These are phyloP conservation scores for Drosophila falleni DNA, from an alignment of 2,888 invertebrate genomes.

Conservation along the genomic window DNA sequence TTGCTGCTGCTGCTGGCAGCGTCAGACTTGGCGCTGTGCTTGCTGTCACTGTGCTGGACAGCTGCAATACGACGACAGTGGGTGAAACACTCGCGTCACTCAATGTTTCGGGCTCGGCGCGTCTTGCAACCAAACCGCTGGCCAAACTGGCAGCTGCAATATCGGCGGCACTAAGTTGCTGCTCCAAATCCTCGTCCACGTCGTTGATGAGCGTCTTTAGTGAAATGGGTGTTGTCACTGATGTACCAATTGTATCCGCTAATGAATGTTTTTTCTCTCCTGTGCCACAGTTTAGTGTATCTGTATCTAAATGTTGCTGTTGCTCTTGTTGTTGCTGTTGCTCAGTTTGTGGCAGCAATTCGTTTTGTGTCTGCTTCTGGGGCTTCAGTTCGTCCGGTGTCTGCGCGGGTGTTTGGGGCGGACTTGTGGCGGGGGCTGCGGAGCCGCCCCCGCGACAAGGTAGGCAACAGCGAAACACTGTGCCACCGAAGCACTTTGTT, in stretches of 20 bases:
- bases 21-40: slow-evolving; percentile 59
- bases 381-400: slow-evolving; percentile 79
- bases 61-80: slow-evolving; percentile 75
- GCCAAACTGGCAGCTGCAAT: slow-evolving; percentile 81
- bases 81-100: slow-evolving; percentile 83
- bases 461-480: slow-evolving; percentile 93
- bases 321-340: slow-evolving; percentile 38
- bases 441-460: slow-evolving; percentile 93
- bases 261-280: slow-evolving; percentile 78
- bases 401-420: slow-evolving; percentile 85
- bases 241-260: slow-evolving; percentile 82
- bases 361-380: slow-evolving; percentile 26
- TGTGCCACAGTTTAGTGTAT: slow-evolving; percentile 25
- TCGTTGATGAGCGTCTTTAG: slow-evolving; percentile 83
- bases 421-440: slow-evolving; percentile 88
- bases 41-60: slow-evolving; percentile 58
- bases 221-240: slow-evolving; percentile 82
- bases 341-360: slow-evolving; percentile 21
- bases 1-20: slow-evolving; percentile 48
- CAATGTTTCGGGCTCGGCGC: slow-evolving; percentile 81
- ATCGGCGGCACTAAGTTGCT: slow-evolving; percentile 77
- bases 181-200: slow-evolving; percentile 77
- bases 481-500: slow-evolving; percentile 87
- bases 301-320: slow-evolving; percentile 38
- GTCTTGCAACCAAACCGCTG: slow-evolving; percentile 80